A percentile compares a stretch with the other conserved stretches of the same genome.
phyloP scores from a whole-genome alignment of 92 coral and sea anemone genomes.

The Palythoa grandis region DNA sequence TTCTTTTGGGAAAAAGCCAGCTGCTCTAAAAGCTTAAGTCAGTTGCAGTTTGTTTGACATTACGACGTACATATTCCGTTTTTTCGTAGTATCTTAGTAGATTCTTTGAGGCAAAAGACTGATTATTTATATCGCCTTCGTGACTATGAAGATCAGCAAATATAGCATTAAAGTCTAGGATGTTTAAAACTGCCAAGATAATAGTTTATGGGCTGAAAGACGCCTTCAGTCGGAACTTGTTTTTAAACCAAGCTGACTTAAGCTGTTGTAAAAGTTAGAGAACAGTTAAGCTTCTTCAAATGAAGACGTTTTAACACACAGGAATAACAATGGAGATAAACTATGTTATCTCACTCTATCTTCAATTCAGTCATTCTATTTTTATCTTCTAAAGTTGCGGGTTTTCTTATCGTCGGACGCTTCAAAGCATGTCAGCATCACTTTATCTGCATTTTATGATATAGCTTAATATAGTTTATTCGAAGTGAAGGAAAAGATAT shows the following conservation, averaged over 20 bases:
- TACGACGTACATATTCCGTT: slow-evolving; percentile 5
- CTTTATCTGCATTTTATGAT: not conserved
- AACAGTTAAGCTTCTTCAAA: not conserved
- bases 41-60: slow-evolving; percentile 9
- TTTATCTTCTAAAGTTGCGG: not conserved
- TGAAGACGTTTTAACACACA: not conserved
- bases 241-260: not conserved
- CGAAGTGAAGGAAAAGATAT: not conserved
- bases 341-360: not conserved
- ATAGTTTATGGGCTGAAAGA: not conserved
- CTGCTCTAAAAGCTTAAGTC: slow-evolving; percentile 18
- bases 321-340: not conserved
- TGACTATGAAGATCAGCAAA: not conserved
- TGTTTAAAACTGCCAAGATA: not conserved
- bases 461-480: not conserved
- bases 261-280: not conserved
- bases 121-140: no score
- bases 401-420: not conserved
- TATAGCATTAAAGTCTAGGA: not conserved
- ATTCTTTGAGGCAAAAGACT: not conserved
- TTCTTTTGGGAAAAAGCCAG: slow-evolving; percentile 49
- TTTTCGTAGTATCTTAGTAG: not conserved
- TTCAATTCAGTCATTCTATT: not conserved
- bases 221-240: not conserved
- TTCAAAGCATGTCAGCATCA: not conserved